Evolutionary conservation across 2,888 invertebrate genomes (phyloP).

Genomic region (Drosophila imparisetae): DNA sequence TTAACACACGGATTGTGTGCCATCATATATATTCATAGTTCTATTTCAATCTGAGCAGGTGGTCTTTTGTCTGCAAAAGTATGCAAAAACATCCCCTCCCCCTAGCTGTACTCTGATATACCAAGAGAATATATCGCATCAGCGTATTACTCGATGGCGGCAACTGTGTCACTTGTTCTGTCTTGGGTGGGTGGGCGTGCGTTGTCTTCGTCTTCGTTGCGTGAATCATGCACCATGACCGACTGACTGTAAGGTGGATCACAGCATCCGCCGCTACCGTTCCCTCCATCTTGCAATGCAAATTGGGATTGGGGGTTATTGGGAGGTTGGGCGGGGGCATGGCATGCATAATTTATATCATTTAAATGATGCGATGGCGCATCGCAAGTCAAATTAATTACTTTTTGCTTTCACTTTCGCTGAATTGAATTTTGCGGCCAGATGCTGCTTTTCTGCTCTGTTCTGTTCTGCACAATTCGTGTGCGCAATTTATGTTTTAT

Average conservation of each 20-base stretch:
- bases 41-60: neutral
- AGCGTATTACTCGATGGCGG: neutral
- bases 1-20: neutral
- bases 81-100: neutral
- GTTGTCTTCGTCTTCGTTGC: conserved; percentile 29
- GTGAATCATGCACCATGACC: conserved; percentile 51
- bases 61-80: neutral
- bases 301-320: neutral
- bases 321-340: neutral
- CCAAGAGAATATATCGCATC: neutral
- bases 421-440: conserved; percentile 2
- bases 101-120: neutral
- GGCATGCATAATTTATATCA: conserved; percentile 56
- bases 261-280: neutral
- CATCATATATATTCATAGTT: neutral
- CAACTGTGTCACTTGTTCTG: conserved; percentile 25
- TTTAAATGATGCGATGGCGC: conserved; percentile 70
- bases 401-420: conserved; percentile 26
- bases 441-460: conserved; percentile 3
- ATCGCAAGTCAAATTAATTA: conserved; percentile 67
- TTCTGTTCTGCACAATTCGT: conserved; percentile 8
- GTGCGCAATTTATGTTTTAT: conserved; percentile 31
- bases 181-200: conserved; percentile 48
- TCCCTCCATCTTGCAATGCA: neutral
- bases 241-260: conserved; percentile 47